Evolutionary conservation across 2,113 vertebrate genomes (phyloP).

Genomic region (Gopherus evgoodei): DNA sequence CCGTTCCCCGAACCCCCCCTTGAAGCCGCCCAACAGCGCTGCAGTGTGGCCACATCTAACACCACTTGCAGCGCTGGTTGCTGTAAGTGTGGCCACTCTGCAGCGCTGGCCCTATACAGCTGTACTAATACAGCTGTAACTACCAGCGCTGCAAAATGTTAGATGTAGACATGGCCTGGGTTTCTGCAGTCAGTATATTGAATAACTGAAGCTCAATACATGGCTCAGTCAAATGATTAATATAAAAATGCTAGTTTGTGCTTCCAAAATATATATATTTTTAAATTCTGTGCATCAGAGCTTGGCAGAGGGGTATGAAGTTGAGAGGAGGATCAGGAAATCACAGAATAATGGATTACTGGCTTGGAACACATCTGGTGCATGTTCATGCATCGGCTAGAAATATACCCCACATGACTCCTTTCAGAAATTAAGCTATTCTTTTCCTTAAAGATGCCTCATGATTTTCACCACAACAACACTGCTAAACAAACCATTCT

Average conservation of each 20-base stretch:
- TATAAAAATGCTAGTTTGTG: slow-evolving; percentile 56
- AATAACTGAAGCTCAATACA: slow-evolving; percentile 38
- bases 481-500: neutral
- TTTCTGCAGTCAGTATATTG: neutral
- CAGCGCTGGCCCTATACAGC: too few species aligned
- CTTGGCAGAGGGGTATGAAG: slow-evolving; percentile 52
- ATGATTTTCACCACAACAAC: neutral
- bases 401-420: neutral
- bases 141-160: too few species aligned
- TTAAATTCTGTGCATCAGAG: slow-evolving; percentile 30
- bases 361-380: slow-evolving; percentile 35
- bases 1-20: too few species aligned
- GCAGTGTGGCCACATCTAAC: too few species aligned
- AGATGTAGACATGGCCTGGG: too few species aligned
- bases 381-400: slow-evolving; percentile 4
- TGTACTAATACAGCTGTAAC: too few species aligned
- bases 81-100: too few species aligned
- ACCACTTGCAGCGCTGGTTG: too few species aligned
- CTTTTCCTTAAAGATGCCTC: slow-evolving; percentile 19
- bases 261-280: slow-evolving; percentile 28
- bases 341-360: slow-evolving; percentile 35
- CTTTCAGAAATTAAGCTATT: slow-evolving; percentile 35
- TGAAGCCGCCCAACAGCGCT: too few species aligned
- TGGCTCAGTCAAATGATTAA: neutral
- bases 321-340: slow-evolving; percentile 52